Percentiles rank a stretch among this genome's conserved stretches.
Evolutionary conservation across 2,888 invertebrate genomes (phyloP).

Genomic region (Brachylomia viminalis): DNA sequence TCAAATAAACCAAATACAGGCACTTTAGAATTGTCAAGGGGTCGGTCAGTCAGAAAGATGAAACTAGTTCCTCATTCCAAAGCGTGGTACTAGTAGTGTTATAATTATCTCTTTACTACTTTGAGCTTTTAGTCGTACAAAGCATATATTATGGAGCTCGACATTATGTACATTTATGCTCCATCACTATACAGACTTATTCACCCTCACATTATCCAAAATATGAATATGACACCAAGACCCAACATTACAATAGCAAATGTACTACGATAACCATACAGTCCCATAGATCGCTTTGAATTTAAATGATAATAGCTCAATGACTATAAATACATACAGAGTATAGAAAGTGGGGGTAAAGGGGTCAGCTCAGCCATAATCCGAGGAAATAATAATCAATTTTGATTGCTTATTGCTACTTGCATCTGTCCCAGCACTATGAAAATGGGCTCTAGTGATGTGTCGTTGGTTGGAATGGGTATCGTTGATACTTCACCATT

Average conservation of each 20-base stretch:
- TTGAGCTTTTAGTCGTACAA: background rate
- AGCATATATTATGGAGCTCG: background rate
- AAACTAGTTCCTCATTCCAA: no score
- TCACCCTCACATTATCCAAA: background rate
- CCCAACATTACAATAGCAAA: conserved; percentile 23
- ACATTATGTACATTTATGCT: background rate
- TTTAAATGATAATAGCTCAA: conserved; percentile 59
- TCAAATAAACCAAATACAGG: no score
- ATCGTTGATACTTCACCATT: conserved; percentile 38
- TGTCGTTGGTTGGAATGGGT: conserved; percentile 47
- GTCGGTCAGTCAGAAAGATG: no score
- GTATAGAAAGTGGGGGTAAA: conserved; percentile 39
- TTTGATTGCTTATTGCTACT: conserved; percentile 65
- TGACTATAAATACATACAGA: conserved; percentile 37
- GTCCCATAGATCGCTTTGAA: conserved; percentile 48
- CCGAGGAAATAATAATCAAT: conserved; percentile 65
- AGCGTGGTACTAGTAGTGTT: no score
- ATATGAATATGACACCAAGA: conserved; percentile 23
- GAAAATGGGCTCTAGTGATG: conserved; percentile 51
- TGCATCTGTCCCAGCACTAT: conserved; percentile 59
- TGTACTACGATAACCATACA: conserved; percentile 39
- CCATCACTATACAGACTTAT: no score
- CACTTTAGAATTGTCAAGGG: no score
- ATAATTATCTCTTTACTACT: background rate
- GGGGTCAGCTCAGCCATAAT: conserved; percentile 58